Conservation (phyloP, 2,113 vertebrate species). For the Pyxicephalus adspersus region DNA sequence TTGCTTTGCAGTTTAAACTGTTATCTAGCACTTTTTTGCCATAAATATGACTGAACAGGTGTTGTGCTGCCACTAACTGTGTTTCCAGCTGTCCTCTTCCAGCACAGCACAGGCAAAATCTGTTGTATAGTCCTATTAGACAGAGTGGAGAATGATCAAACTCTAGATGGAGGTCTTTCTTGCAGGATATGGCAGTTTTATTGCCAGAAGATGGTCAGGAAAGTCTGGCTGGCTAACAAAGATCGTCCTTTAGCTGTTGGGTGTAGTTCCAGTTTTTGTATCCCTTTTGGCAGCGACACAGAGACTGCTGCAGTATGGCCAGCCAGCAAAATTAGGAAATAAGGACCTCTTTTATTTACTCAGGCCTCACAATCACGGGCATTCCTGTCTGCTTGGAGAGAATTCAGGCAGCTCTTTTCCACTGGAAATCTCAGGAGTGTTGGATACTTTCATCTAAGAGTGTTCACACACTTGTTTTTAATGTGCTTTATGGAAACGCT, state of each 20-base stretch:
- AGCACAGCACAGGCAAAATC: slow-evolving; percentile 75
- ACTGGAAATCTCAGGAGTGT: slow-evolving; percentile 78
- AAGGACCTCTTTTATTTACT: slow-evolving; percentile 99
- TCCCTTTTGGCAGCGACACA: slow-evolving; percentile 98
- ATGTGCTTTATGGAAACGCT: slow-evolving; percentile 83
- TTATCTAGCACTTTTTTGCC: slow-evolving; percentile 70
- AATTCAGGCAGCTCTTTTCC: slow-evolving; percentile 84
- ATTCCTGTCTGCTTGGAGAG: slow-evolving; percentile 97
- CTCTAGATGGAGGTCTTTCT: slow-evolving; percentile 94
- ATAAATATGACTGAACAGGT: slow-evolving; percentile 82
- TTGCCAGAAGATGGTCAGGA: slow-evolving; percentile 96
- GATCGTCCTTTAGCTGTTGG: slow-evolving; percentile 97
- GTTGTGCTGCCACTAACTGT: slow-evolving; percentile 77
- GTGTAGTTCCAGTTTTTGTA: slow-evolving; percentile 94
- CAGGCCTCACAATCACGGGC: slow-evolving; percentile 96
- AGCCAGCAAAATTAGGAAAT: slow-evolving; percentile 96
- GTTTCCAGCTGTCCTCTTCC: slow-evolving; percentile 81
- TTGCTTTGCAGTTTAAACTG: slow-evolving; percentile 68
- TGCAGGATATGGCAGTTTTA: slow-evolving; percentile 84
- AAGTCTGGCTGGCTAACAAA: slow-evolving; percentile 98
- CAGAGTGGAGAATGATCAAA: slow-evolving; percentile 76
- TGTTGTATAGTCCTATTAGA: slow-evolving; percentile 80
- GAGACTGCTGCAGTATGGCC: slow-evolving; percentile 88
- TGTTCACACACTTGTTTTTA: slow-evolving; percentile 97
- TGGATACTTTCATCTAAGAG: slow-evolving; percentile 87